Base-by-base conservation (phyloP, 2,113 vertebrate species). In the Mola mola region DNA sequence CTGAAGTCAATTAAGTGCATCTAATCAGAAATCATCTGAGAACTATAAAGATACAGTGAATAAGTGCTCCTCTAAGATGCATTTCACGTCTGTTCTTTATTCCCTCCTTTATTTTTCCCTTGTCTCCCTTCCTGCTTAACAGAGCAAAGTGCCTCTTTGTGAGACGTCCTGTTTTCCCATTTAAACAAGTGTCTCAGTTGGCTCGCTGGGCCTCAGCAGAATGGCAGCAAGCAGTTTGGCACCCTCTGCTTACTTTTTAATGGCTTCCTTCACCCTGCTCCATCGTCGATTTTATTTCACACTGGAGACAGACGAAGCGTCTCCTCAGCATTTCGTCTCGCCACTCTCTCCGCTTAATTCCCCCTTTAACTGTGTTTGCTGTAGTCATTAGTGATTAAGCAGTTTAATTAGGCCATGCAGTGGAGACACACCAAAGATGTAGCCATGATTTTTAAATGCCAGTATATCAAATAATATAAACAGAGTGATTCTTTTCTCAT, bases 301-400 rank as follows among this genome's bases (percentile, higher is more conserved):
- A 89, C 90, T 42, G 82, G 91, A 91, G 92, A 92, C 78, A 26
- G 64, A 53, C 74, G 76, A 89, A 88, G 72, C 67, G 64, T 89
- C 89, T 89, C 79, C 86, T 92, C 89, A 90, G 89, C 88, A 87
- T 86, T 91, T 91, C 70, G 66, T 68, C 85, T 83, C 78, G 58
- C 84, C 84, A 73, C 75, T 88, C 84, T 88, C 81, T 88, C 67
- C 72, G 88, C 88, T 91, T 92, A 90, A 91, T 91, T 91, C 87
- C 85, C 85, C n/a, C 81, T 88, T 89, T 92, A 91, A 91, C 83
- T 82, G 88, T 86, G 81, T 87, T 86, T 81, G 66, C 88, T 81
- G 80, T 76, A 89, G 85, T 91, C 86, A 82, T 91, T 92, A 91
- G 89, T 92, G 89, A 92, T 93, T 91, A 91, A 89, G 88, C 83